phyloP scores from a whole-genome alignment of 37 sponge, comb jelly and placozoan species.

The Ephydatia muelleri region DNA sequence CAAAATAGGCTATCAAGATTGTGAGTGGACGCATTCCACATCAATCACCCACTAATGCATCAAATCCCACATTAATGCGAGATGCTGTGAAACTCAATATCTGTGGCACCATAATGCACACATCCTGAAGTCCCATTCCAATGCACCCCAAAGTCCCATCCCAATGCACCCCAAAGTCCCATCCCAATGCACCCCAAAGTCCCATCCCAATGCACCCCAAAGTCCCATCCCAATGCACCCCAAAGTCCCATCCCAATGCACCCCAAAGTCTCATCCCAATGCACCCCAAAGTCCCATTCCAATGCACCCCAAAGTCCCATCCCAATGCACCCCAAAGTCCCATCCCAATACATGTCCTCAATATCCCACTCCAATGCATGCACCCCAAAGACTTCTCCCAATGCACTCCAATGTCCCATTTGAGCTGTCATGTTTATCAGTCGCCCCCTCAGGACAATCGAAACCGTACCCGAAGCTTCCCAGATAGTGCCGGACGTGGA shows the following conservation, averaged over 20 bases:
- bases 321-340: neutral
- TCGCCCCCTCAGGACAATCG: slow-evolving; percentile 5
- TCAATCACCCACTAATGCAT: neutral
- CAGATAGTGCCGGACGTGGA: slow-evolving; percentile 47
- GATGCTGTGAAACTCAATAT: neutral
- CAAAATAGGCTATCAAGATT: slow-evolving; percentile 45
- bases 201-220: too few species aligned
- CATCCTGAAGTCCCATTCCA: neutral
- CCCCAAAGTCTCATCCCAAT: too few species aligned
- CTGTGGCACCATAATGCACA: neutral
- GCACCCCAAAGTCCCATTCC: neutral
- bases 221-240: neutral
- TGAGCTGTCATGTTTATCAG: neutral
- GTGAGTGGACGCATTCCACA: slow-evolving; percentile 30
- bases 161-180: too few species aligned
- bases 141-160: neutral
- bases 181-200: neutral
- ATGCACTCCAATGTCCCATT: neutral
- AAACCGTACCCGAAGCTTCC: neutral
- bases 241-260: neutral
- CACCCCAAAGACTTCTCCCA: too few species aligned
- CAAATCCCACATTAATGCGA: neutral
- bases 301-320: neutral
- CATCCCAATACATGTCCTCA: neutral
- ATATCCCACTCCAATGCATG: neutral